Conservation (phyloP, 1,140 invertebrate genomes). For the Coenobita brevimanus region DNA sequence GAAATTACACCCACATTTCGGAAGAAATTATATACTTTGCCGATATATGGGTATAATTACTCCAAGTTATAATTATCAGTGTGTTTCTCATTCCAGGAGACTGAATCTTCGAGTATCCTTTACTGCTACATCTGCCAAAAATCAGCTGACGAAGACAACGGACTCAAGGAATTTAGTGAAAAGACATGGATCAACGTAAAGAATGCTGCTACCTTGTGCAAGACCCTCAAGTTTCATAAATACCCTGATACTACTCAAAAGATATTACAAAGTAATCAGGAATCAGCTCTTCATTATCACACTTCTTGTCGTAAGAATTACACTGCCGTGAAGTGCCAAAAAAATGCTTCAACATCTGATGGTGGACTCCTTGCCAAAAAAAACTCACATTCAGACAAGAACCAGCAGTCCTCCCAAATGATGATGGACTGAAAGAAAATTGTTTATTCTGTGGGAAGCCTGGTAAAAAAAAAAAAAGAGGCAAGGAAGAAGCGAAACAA, state of each 20-base stretch:
- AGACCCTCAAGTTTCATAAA: background rate
- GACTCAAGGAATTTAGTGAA: background rate
- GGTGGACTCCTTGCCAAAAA: background rate
- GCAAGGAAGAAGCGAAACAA: background rate
- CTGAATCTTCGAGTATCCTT: background rate
- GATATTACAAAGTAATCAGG: background rate
- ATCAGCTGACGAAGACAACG: background rate
- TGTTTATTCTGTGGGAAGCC: background rate
- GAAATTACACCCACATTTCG: too few relatives aligned
- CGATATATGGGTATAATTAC: too few relatives aligned
- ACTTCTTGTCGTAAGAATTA: background rate
- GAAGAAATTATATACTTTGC: too few relatives aligned
- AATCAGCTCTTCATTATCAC: slow-evolving; percentile 8
- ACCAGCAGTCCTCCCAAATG: background rate
- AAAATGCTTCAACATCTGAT: background rate
- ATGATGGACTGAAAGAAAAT: background rate
- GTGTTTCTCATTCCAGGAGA: background rate
- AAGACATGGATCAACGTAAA: background rate
- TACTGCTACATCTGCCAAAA: slow-evolving; percentile 12
- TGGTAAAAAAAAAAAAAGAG: background rate
- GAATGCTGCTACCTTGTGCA: background rate
- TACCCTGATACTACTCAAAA: background rate
- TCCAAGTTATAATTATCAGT: too few relatives aligned
- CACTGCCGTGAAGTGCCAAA: slow-evolving; percentile 5
- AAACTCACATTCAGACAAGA: background rate